A percentile compares a stretch with the other conserved stretches of the same genome.
Conservation (phyloP, 2,888 invertebrate species). For the Teleiodes luculella region DNA sequence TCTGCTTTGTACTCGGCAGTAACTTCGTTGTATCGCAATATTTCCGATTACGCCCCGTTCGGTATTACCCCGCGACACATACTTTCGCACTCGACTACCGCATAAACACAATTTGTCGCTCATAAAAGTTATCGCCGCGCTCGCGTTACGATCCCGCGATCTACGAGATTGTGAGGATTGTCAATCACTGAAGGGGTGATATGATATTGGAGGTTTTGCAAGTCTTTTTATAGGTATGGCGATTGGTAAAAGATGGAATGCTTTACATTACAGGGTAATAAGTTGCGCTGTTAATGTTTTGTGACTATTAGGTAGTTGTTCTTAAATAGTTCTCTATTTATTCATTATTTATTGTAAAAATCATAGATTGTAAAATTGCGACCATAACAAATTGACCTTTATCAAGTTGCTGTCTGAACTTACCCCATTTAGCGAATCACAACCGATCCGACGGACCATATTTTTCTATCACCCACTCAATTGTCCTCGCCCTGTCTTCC, state of each 20-base stretch:
- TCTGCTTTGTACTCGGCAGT: slow-evolving; percentile 26
- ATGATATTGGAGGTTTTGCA: slow-evolving; percentile 5
- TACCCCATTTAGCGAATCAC: no score
- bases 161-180: slow-evolving; percentile 15
- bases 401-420: no score
- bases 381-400: no score
- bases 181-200: slow-evolving; percentile 14
- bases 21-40: slow-evolving; percentile 65
- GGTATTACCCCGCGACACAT: slow-evolving; percentile 63
- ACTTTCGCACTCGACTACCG: slow-evolving; percentile 25
- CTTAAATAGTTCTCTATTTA: no score
- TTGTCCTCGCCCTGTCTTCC: neutral
- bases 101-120: slow-evolving; percentile 76
- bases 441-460: neutral
- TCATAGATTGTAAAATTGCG: no score
- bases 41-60: slow-evolving; percentile 60
- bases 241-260: no score
- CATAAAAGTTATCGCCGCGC: slow-evolving; percentile 73
- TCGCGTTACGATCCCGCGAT: slow-evolving; percentile 26
- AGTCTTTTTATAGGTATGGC: no score
- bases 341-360: no score
- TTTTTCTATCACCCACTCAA: neutral
- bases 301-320: no score
- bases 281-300: no score
- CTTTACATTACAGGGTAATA: no score